phyloP scores from a whole-genome alignment of 2,113 vertebrate genomes.

The Takifugu bimaculatus region DNA sequence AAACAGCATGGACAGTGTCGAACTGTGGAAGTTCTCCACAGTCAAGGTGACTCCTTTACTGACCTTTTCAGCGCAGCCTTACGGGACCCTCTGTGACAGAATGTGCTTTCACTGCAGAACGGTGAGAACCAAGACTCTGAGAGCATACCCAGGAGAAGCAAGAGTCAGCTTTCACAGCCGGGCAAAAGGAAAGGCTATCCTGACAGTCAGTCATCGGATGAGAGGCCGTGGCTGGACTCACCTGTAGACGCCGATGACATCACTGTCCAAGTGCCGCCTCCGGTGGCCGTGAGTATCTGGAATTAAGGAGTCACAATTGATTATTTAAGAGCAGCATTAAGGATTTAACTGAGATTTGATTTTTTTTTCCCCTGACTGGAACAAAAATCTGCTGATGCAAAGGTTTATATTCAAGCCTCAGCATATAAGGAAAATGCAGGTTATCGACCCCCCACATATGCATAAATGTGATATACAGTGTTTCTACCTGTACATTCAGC shows the following conservation, averaged over 20 bases:
- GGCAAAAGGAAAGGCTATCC: conserved; percentile 75
- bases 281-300: conserved; percentile 80
- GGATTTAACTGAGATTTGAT: background rate
- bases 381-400: background rate
- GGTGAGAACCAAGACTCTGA: conserved; percentile 82
- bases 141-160: conserved; percentile 73
- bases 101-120: conserved; percentile 70
- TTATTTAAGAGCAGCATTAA: background rate
- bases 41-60: conserved; percentile 78
- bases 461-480: background rate
- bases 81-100: background rate
- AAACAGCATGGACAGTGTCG: conserved; percentile 86
- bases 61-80: conserved; percentile 24
- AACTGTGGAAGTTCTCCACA: conserved; percentile 83
- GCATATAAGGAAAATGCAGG: background rate
- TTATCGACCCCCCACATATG: background rate
- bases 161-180: conserved; percentile 72
- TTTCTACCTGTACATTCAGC: background rate
- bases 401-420: background rate
- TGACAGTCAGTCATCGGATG: conserved; percentile 73
- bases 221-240: conserved; percentile 73
- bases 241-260: conserved; percentile 81
- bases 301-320: background rate
- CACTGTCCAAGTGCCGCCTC: conserved; percentile 78
- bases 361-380: background rate